These are phyloP conservation scores for Muscina levida DNA, from an alignment of 2,888 invertebrate genomes.

Conservation along the genomic window DNA sequence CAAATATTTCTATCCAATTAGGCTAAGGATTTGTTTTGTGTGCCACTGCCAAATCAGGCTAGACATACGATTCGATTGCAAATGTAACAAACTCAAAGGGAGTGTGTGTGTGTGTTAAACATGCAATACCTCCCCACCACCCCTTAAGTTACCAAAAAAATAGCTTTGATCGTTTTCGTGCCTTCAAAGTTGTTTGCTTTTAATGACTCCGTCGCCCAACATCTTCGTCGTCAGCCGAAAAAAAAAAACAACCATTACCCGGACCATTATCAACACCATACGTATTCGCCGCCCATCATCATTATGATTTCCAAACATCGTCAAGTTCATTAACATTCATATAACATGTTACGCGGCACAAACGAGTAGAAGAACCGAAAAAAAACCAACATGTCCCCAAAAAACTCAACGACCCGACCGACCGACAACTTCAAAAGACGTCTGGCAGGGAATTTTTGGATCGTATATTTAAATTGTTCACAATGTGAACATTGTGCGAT, in stretches of 20 bases:
- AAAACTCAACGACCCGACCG: conserved; percentile 10
- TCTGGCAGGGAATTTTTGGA: conserved; percentile 11
- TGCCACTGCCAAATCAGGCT: conserved; percentile 12
- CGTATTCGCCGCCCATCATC: neutral
- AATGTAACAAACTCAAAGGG: no score
- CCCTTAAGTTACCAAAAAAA: conserved; percentile 11
- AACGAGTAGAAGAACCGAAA: conserved; percentile 26
- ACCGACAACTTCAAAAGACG: conserved; percentile 57
- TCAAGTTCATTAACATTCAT: conserved; percentile 62
- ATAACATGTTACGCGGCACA: conserved; percentile 25
- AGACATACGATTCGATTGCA: conserved; percentile 22
- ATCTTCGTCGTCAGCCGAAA: neutral
- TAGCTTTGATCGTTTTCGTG: conserved; percentile 12
- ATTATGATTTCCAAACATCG: neutral
- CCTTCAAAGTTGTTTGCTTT: conserved; percentile 29
- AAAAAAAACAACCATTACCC: neutral
- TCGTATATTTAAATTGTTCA: conserved; percentile 24
- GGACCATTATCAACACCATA: conserved; percentile 11
- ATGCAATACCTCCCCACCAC: no score
- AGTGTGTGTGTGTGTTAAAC: no score
- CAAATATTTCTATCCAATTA: conserved; percentile 16
- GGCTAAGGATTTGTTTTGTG: conserved; percentile 11
- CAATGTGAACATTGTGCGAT: conserved; percentile 33
- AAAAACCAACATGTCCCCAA: neutral
- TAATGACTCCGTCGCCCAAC: conserved; percentile 20